Evolutionary conservation across 2,797 vertebrate genomes (phyloP), one percentile per base, ranked within the genome.

Genomic region (Falco peregrinus): DNA sequence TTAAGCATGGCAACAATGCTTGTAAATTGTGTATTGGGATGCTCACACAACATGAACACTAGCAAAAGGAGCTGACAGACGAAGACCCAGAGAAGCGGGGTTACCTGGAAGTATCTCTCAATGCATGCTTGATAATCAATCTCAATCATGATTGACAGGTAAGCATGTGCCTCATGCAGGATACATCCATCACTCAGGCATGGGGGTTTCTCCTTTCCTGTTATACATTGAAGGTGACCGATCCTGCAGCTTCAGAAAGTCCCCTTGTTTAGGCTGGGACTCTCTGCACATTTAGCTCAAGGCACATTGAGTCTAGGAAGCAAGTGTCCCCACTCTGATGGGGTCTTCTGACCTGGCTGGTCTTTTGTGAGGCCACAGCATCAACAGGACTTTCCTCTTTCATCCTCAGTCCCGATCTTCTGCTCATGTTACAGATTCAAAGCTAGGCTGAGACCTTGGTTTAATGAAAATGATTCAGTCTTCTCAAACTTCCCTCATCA

Each of bases 151-250:
- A 26, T 48, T 67, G 41, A 24, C 8, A 71, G 33, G 14, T 51
- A 35, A 63, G 48, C 8, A 4, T 10, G 22, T 0, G 1, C 35
- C 22, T 77, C 1, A 2, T 21, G 41, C 37, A 54, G 54, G 54
- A 65, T 48, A 74, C 60, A 65, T 35, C 77, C 37, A 22, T 45
- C 41, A 28, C 17, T 35, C 20, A 15, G n/a, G 76, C 65, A 43
- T 35, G 29, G 16, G 19, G 24, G 1, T 45, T 77, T 28, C 50
- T 78, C 26, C 11, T 67, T 70, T 75, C 14, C 16, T n/a, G 4
- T 33, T 25, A 37, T 9, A 14, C 6, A 1, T 0, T 14, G 31
- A 53, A 76, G 39, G 16, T 63, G 29, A 31, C 9, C 26, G 51
- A n/a, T 69, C 41, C 64, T 89, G 70, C 28, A 35, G 0, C n/a